Evolutionary conservation across 1,140 invertebrate species (phyloP).

Genomic region (Cyrtorhinus lividipennis): DNA sequence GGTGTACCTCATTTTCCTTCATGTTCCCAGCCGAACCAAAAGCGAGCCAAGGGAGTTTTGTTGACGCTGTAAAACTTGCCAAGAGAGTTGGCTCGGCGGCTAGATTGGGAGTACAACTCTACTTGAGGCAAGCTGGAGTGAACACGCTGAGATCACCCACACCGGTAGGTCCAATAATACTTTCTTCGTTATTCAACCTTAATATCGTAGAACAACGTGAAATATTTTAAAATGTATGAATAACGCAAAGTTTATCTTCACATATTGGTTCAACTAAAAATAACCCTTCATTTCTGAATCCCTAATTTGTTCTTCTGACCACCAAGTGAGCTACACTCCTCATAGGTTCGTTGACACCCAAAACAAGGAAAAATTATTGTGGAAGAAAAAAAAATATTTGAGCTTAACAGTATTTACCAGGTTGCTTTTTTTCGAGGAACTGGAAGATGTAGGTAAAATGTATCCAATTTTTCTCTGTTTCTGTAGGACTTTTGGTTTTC

Average conservation of each 20-base stretch:
- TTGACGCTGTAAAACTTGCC: constrained; percentile 32
- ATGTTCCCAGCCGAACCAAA: constrained; percentile 33
- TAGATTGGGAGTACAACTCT: constrained; percentile 31
- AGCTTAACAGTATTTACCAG: too few species aligned
- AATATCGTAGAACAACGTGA: not conserved
- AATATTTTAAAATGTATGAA: not conserved
- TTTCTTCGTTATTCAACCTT: not conserved
- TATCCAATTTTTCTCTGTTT: constrained; percentile 17
- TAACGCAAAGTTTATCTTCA: too few species aligned
- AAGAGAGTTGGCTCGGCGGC: constrained; percentile 33
- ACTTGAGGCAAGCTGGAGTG: constrained; percentile 32
- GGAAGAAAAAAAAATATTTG: too few species aligned
- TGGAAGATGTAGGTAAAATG: too few species aligned
- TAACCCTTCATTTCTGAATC: too few species aligned
- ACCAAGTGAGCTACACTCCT: too few species aligned
- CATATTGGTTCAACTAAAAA: too few species aligned
- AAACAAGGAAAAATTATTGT: too few species aligned
- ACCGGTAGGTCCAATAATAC: constrained; percentile 27
- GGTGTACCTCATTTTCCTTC: too few species aligned
- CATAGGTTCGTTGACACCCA: too few species aligned
- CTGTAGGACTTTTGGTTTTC: constrained; percentile 38
- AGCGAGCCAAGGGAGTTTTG: constrained; percentile 29
- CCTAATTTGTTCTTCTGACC: too few species aligned
- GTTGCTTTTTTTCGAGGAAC: too few species aligned
- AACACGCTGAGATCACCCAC: constrained; percentile 29